Evolutionary conservation across 2,888 invertebrate species (phyloP).

Genomic region (Elmis aenea): DNA sequence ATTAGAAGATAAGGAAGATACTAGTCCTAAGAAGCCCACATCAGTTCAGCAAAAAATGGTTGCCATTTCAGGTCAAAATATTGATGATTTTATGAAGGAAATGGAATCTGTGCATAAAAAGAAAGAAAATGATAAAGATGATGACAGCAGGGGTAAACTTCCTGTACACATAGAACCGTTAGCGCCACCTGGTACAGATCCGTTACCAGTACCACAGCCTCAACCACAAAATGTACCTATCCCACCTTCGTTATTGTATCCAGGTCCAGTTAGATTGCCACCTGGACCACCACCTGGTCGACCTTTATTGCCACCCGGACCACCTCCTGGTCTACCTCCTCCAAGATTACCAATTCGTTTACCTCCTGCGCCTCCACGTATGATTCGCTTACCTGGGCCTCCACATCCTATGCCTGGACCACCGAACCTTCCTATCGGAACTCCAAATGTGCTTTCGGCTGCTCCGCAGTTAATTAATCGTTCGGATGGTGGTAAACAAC

Average conservation of each 20-base stretch:
- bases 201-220: slow-evolving; percentile 30
- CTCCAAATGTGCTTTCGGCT: slow-evolving; percentile 72
- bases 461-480: slow-evolving; percentile 77
- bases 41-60: slow-evolving; percentile 82
- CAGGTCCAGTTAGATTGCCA: slow-evolving; percentile 48
- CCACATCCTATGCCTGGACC: slow-evolving; percentile 22
- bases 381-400: slow-evolving; percentile 37
- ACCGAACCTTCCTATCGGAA: slow-evolving; percentile 37
- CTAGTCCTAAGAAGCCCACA: slow-evolving; percentile 56
- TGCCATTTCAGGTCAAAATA: slow-evolving; percentile 84
- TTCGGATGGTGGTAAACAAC: slow-evolving; percentile 56
- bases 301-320: slow-evolving; percentile 52
- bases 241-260: slow-evolving; percentile 45
- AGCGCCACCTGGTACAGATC: slow-evolving; percentile 38
- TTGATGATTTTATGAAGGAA: slow-evolving; percentile 89
- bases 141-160: slow-evolving; percentile 15
- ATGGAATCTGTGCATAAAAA: slow-evolving; percentile 83
- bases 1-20: slow-evolving; percentile 16
- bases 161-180: slow-evolving; percentile 33
- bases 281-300: slow-evolving; percentile 55
- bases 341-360: slow-evolving; percentile 53
- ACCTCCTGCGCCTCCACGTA: slow-evolving; percentile 55
- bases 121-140: slow-evolving; percentile 47
- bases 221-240: slow-evolving; percentile 43
- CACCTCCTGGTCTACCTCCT: slow-evolving; percentile 59